A percentile compares a stretch with the other conserved stretches of the same genome.
Conservation (phyloP, 2,113 vertebrate species). For the Laterallus jamaicensis region DNA sequence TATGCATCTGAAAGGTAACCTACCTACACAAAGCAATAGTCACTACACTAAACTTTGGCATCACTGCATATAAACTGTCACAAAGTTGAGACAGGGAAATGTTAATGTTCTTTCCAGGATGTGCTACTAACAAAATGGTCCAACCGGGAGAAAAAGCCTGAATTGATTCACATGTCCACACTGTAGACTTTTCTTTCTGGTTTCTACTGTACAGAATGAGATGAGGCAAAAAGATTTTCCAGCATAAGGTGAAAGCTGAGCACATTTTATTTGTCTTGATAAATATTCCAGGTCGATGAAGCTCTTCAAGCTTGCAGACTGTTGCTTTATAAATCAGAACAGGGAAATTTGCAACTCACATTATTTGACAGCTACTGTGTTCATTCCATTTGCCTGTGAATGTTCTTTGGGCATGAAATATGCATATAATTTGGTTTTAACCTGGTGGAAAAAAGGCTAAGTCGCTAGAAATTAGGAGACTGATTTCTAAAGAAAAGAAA, state of each 20-base stretch:
- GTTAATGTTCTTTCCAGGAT: background rate
- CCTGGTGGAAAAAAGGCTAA: background rate
- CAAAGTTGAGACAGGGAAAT: background rate
- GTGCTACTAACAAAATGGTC: background rate
- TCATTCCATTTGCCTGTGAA: background rate
- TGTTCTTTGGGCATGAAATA: background rate
- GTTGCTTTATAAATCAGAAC: background rate
- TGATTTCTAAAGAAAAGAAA: conserved; percentile 33
- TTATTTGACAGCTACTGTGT: background rate
- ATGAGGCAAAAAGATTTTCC: background rate
- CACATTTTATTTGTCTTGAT: background rate
- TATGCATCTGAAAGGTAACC: background rate
- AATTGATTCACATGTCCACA: background rate
- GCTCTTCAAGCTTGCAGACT: background rate
- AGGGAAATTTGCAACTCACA: background rate
- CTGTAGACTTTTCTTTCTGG: background rate
- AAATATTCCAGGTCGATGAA: background rate
- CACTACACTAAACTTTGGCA: background rate
- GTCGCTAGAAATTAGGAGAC: background rate
- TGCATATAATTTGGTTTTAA: background rate
- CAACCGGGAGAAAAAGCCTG: background rate
- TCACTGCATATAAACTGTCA: background rate
- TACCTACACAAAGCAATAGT: background rate
- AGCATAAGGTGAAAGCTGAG: background rate
- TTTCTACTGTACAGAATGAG: background rate